A percentile compares a stretch with the other conserved stretches of the same genome.
Evolutionary conservation across 2,113 vertebrate genomes (phyloP).

Genomic region (Sprattus sprattus): DNA sequence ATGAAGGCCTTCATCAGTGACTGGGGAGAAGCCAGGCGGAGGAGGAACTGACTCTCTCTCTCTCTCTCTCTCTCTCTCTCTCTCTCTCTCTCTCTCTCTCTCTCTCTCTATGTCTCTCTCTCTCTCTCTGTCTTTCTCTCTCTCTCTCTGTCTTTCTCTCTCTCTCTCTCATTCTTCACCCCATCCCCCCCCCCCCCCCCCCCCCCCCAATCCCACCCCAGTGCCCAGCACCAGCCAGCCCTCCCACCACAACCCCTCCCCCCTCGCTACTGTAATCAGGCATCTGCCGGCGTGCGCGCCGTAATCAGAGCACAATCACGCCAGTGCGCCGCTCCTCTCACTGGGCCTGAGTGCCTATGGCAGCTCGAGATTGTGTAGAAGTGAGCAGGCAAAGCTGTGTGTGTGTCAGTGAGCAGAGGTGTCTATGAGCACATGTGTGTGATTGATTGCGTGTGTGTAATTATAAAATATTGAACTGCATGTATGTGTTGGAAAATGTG

Average conservation of each 20-base stretch:
- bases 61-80: too few relatives aligned
- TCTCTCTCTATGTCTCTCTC: background rate
- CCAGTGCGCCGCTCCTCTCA: background rate
- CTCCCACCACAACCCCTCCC: slow-evolving; percentile 49
- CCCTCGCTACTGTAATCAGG: slow-evolving; percentile 63
- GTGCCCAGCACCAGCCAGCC: too few relatives aligned
- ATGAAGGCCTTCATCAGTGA: slow-evolving; percentile 38
- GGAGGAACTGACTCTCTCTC: background rate
- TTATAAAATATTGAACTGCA: background rate
- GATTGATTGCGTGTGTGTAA: background rate
- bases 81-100: background rate
- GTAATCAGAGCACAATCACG: slow-evolving; percentile 41
- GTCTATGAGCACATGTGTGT: background rate
- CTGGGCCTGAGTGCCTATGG: background rate
- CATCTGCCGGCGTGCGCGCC: slow-evolving; percentile 42
- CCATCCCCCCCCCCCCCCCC: background rate
- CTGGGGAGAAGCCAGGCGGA: background rate
- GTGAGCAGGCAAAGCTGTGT: background rate
- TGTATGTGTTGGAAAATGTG: too few relatives aligned
- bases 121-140: background rate
- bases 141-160: background rate
- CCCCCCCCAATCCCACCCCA: too few relatives aligned
- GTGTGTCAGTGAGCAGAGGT: background rate
- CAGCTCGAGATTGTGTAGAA: background rate
- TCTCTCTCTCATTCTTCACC: background rate